A percentile compares a stretch with the other conserved stretches of the same genome.
phyloP scores from a whole-genome alignment of 2,113 vertebrate species.

The Larimichthys polyactis region DNA sequence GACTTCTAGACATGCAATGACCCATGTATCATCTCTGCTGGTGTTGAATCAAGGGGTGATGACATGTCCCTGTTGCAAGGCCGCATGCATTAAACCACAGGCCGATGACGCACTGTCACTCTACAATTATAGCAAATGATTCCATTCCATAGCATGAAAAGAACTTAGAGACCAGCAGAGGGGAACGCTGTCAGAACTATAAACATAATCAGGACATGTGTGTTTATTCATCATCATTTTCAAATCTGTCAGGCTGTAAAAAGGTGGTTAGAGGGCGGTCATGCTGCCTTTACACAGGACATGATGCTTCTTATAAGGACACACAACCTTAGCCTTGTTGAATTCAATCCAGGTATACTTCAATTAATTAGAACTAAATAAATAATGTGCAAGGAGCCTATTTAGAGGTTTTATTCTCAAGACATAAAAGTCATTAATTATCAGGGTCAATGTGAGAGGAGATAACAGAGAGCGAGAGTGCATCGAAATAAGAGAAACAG shows the following conservation, averaged over 20 bases:
- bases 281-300: conserved; percentile 35
- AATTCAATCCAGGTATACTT: conserved; percentile 84
- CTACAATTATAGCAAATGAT: conserved; percentile 33
- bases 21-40: conserved; percentile 57
- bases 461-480: conserved; percentile 68
- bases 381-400: conserved; percentile 82
- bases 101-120: conserved; percentile 20
- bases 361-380: conserved; percentile 86
- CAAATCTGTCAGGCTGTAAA: conserved; percentile 11
- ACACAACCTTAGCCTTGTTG: conserved; percentile 62
- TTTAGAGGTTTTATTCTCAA: conserved; percentile 84
- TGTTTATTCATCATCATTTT: conserved; percentile 23
- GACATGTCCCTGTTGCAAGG: conserved; percentile 36
- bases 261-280: conserved; percentile 3
- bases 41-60: conserved; percentile 54
- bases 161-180: conserved; percentile 5
- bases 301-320: conserved; percentile 31
- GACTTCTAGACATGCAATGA: conserved; percentile 41
- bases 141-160: conserved; percentile 3
- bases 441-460: conserved; percentile 71
- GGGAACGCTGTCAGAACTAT: conserved; percentile 9
- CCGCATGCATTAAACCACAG: conserved; percentile 44
- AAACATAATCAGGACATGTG: conserved; percentile 18
- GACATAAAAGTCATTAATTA: conserved; percentile 85
- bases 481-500: conserved; percentile 55